Percentiles rank a stretch among this genome's conserved stretches.
Evolutionary conservation across 2,797 vertebrate genomes (phyloP).

Genomic region (Eidolon dupreanum): DNA sequence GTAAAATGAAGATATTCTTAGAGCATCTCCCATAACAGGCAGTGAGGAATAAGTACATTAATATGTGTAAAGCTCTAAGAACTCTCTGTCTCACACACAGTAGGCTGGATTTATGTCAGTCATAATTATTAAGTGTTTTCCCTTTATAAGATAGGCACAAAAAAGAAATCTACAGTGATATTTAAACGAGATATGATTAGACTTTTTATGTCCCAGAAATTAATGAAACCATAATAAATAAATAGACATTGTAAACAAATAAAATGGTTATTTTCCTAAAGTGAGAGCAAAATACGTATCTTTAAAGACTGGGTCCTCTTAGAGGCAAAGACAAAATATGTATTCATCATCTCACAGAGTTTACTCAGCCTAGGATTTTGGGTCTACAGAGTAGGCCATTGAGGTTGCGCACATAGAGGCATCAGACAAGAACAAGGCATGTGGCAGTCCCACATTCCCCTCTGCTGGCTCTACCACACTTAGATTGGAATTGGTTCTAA

Average conservation of each 20-base stretch:
- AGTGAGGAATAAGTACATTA: not conserved
- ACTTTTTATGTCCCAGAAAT: not conserved
- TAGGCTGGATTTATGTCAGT: not conserved
- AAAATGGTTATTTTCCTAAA: not conserved
- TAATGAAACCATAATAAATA: not conserved
- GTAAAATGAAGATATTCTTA: not conserved
- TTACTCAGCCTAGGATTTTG: not conserved
- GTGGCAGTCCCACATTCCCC: accelerated
- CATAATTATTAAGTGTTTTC: not conserved
- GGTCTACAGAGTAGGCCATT: not conserved
- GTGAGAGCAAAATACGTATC: not conserved
- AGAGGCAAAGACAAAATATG: not conserved
- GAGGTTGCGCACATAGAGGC: not conserved
- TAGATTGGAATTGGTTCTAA: not conserved
- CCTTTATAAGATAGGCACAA: not conserved
- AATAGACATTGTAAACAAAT: not conserved
- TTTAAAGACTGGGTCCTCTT: not conserved
- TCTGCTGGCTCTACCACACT: too few relatives aligned
- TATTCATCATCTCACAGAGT: not conserved
- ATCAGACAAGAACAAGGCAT: not conserved
- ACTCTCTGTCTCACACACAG: not conserved
- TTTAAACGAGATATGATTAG: not conserved
- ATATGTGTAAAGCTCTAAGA: not conserved
- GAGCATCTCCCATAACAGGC: not conserved
- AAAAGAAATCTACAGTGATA: not conserved